Base-by-base conservation (phyloP, 2,797 vertebrate genomes). In the Myoxocephalus aenaeus region DNA sequence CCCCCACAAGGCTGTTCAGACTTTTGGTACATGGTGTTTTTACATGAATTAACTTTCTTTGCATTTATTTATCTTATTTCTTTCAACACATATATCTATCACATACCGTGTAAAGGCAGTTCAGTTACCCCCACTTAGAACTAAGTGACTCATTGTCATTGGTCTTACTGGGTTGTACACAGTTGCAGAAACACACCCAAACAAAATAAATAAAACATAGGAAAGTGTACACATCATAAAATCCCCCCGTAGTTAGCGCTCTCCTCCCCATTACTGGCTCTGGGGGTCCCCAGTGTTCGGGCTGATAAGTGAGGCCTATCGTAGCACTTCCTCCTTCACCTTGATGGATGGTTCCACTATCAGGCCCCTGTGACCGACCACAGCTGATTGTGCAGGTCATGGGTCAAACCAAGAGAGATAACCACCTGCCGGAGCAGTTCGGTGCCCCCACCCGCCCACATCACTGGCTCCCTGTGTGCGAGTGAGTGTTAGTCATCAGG, bases 331-430 rank as follows among this genome's bases (percentile, higher is more conserved):
- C 91, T 92, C 77, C 65, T 89, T 84, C 65, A 63, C 69, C 76
- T 77, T 91, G 92, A 93, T 87, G 87, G 82, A 93, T 90, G 85
- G 79, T 40, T 40, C 66, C 75, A 48, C 74, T 89, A 87, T 90
- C 88, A 83, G 84, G 65, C 70, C 42, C 42, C 53, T 13, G 51
- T 74, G 83, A 83, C 80, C 66, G 66, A 69, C 79, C 86, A 70
- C 82, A 87, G 83, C 87, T 86, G 79, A 88, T 79, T 62, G n/a
- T 70, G 56, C 11, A 65, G 88, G 90, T 92, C 90, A 88, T 25
- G 63, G 92, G 90, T 94, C 90, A 89, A 59, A 78, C 62, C 75
- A 18, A 65, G 83, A 80, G 82, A 92, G 92, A 94, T 94, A 93
- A 92, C 81, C 93, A 94, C 90, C 92, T 93, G 92, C 86, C 83